Percentiles rank a stretch among this genome's conserved stretches.
These are phyloP conservation scores for Epizoanthus illoricatus DNA, from an alignment of 92 coral and sea anemone genomes.

Conservation along the genomic window DNA sequence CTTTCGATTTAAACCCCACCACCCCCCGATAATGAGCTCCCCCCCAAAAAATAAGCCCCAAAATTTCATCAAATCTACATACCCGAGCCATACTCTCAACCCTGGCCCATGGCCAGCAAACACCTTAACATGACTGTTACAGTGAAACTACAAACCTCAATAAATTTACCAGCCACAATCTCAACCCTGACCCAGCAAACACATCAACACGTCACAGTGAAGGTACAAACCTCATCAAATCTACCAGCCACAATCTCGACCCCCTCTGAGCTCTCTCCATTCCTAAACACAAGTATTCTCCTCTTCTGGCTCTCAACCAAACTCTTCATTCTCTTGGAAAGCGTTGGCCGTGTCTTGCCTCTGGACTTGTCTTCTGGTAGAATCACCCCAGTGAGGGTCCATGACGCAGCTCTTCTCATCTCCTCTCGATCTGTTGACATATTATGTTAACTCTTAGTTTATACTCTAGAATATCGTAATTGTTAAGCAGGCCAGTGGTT, in stretches of 20 bases:
- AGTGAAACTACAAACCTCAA: conserved; percentile 59
- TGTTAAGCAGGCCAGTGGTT: too few relatives aligned
- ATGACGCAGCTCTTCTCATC: conserved; percentile 84
- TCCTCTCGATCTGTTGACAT: conserved; percentile 77
- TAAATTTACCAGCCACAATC: conserved; percentile 82
- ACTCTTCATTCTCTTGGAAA: conserved; percentile 87
- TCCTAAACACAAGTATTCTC: conserved; percentile 84
- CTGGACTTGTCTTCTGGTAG: conserved; percentile 88
- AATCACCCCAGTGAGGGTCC: conserved; percentile 91
- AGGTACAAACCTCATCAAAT: conserved; percentile 83
- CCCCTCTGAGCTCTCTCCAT: conserved; percentile 89
- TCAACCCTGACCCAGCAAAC: conserved; percentile 70
- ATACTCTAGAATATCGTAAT: not conserved
- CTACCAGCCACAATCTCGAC: conserved; percentile 92
- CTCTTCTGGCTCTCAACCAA: conserved; percentile 94
- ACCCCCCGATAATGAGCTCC: not conserved
- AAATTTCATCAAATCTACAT: conserved; percentile 74
- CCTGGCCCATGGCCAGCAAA: conserved; percentile 46
- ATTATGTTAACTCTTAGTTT: not conserved
- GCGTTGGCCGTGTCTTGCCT: conserved; percentile 82
- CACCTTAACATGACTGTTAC: too few relatives aligned
- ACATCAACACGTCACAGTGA: too few relatives aligned
- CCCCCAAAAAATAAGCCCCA: too few relatives aligned
- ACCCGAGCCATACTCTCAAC: conserved; percentile 81
- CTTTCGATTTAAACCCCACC: not conserved